These are phyloP conservation scores for Peromyscus eremicus DNA, from an alignment of 2,797 vertebrate genomes.

Conservation along the genomic window DNA sequence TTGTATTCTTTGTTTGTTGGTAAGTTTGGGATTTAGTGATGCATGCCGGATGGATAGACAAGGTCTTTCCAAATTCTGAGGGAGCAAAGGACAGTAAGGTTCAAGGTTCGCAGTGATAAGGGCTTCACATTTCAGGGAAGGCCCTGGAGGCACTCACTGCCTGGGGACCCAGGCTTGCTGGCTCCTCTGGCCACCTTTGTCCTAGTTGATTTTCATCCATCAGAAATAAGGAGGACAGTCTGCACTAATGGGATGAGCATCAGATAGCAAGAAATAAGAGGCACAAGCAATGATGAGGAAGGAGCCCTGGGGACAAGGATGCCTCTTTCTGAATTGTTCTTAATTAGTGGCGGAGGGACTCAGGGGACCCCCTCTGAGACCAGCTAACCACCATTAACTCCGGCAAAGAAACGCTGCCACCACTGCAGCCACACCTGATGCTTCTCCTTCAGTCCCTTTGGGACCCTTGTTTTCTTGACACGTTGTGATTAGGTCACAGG, in stretches of 20 bases:
- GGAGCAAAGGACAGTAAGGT: not conserved
- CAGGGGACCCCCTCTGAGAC: constrained; percentile 15
- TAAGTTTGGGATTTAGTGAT: not conserved
- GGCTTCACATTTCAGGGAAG: not conserved
- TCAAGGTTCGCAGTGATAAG: not conserved
- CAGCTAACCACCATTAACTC: constrained; percentile 62
- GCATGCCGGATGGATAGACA: not conserved
- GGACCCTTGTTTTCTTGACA: constrained; percentile 64
- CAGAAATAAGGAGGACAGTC: constrained; percentile 59
- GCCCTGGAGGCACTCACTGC: not conserved
- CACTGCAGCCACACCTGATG: not conserved
- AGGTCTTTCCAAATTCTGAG: not conserved
- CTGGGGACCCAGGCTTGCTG: constrained; percentile 35
- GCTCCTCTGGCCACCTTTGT: constrained; percentile 7
- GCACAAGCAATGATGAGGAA: constrained; percentile 48
- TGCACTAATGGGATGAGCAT: constrained; percentile 15
- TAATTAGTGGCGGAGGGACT: constrained; percentile 73
- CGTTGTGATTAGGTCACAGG: constrained; percentile 61
- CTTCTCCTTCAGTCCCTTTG: not conserved
- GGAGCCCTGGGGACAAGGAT: not conserved
- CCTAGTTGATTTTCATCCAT: constrained; percentile 54
- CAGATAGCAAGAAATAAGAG: constrained; percentile 64
- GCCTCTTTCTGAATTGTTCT: constrained; percentile 50
- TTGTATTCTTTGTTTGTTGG: not conserved
- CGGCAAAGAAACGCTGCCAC: not conserved